Evolutionary conservation across 2,113 vertebrate genomes (phyloP).

Genomic region (Benitochromis conjunctus): DNA sequence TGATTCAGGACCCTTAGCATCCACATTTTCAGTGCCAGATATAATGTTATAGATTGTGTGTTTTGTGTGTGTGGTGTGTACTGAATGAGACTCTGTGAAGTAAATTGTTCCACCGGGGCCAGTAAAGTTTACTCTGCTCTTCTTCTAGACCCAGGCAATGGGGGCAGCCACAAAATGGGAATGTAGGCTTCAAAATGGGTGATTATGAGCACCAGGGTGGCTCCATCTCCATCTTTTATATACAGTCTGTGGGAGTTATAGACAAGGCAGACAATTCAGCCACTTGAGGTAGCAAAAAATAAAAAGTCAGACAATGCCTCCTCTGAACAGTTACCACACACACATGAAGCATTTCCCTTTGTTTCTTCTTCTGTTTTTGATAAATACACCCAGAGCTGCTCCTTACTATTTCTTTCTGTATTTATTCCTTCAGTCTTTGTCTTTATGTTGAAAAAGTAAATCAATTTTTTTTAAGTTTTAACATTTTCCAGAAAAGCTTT

Average conservation of each 20-base stretch:
- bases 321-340: not conserved
- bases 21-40: not conserved
- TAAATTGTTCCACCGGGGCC: not conserved
- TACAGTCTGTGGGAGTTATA: not conserved
- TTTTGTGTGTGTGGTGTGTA: not conserved
- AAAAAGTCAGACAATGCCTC: not conserved
- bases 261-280: not conserved
- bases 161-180: not conserved
- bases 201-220: not conserved
- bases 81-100: not conserved
- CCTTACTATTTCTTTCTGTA: not conserved
- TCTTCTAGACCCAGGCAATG: accelerated
- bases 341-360: not conserved
- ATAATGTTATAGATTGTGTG: not conserved
- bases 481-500: not conserved
- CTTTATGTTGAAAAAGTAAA: not conserved
- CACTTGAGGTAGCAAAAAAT: accelerated
- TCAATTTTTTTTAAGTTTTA: not conserved
- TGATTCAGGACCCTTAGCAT: not conserved
- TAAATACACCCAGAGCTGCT: accelerated
- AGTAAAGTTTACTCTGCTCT: not conserved
- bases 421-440: not conserved
- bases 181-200: not conserved
- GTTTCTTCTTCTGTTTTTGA: not conserved
- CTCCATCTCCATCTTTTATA: not conserved